A percentile compares a stretch with the other conserved stretches of the same genome.
Evolutionary conservation across 2,888 invertebrate species (phyloP).

Genomic region (Hyppa rectilinea): DNA sequence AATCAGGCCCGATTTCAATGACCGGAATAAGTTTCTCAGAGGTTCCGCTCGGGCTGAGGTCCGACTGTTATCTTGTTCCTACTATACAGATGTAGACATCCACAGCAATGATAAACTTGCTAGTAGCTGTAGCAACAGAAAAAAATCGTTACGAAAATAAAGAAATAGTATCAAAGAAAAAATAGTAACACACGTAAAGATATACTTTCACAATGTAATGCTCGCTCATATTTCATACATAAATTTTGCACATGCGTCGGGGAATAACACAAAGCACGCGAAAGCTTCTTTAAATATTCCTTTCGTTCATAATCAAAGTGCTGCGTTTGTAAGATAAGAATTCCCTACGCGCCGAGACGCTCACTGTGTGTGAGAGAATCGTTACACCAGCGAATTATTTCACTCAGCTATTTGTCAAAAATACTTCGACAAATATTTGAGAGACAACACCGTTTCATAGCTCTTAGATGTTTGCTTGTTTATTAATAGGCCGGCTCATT

Average conservation of each 20-base stretch:
- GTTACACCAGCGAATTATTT: constrained; percentile 85
- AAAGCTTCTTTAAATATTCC: constrained; percentile 88
- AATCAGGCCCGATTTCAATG: constrained; percentile 83
- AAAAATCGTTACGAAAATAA: constrained; percentile 57
- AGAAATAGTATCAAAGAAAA: constrained; percentile 61
- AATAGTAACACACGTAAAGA: constrained; percentile 71
- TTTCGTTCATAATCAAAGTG: constrained; percentile 89
- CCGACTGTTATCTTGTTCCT: constrained; percentile 55
- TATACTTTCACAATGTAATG: constrained; percentile 73
- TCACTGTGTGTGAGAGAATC: constrained; percentile 78
- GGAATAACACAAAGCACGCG: constrained; percentile 82
- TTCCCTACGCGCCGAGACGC: constrained; percentile 82
- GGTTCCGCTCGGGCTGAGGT: constrained; percentile 63
- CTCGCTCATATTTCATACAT: constrained; percentile 79
- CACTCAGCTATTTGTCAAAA: constrained; percentile 87
- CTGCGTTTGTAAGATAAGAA: constrained; percentile 89
- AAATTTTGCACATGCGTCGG: constrained; percentile 86
- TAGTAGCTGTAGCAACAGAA: constrained; percentile 51
- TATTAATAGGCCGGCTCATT: constrained; percentile 25
- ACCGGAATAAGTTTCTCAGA: constrained; percentile 78
- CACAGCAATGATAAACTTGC: constrained; percentile 55
- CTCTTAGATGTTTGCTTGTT: constrained; percentile 39
- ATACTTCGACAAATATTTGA: constrained; percentile 77
- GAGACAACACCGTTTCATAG: constrained; percentile 65
- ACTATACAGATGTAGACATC: constrained; percentile 25